Evolutionary conservation across 2,113 vertebrate species (phyloP).

Genomic region (Euleptes europaea): DNA sequence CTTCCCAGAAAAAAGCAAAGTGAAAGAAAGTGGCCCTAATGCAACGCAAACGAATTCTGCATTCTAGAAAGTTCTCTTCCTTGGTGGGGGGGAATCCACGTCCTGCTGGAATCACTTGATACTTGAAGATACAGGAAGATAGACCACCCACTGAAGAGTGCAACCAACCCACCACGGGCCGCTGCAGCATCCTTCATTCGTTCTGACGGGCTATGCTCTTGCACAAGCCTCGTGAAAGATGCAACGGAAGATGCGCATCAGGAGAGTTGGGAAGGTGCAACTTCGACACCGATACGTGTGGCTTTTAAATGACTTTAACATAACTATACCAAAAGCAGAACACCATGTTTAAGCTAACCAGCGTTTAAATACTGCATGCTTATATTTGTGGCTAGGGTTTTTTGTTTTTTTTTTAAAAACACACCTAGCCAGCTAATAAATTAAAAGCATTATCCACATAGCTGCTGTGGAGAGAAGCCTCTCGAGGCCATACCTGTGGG

Average conservation of each 20-base stretch:
- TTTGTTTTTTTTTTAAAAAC: background rate
- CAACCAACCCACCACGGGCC: too few relatives aligned
- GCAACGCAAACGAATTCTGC: background rate
- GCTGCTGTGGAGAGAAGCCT: background rate
- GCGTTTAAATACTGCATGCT: background rate
- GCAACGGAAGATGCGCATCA: background rate
- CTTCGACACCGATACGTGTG: background rate
- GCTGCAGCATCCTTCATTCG: background rate
- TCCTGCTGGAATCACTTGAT: background rate
- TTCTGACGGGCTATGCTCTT: background rate
- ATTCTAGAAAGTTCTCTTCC: background rate
- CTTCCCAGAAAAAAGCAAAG: background rate
- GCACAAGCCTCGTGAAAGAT: background rate
- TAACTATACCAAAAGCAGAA: background rate
- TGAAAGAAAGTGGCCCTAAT: background rate
- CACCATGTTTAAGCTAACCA: background rate
- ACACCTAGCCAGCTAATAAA: background rate
- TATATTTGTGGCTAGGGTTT: background rate
- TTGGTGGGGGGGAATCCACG: too few relatives aligned
- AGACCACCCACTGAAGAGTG: background rate
- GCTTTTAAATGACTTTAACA: background rate
- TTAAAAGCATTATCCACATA: background rate
- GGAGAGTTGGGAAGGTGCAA: background rate
- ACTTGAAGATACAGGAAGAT: too few relatives aligned
- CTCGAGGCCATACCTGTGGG: background rate